Base-by-base conservation (phyloP, 2,797 vertebrate genomes). In the Helicolenus hilgendorfi region DNA sequence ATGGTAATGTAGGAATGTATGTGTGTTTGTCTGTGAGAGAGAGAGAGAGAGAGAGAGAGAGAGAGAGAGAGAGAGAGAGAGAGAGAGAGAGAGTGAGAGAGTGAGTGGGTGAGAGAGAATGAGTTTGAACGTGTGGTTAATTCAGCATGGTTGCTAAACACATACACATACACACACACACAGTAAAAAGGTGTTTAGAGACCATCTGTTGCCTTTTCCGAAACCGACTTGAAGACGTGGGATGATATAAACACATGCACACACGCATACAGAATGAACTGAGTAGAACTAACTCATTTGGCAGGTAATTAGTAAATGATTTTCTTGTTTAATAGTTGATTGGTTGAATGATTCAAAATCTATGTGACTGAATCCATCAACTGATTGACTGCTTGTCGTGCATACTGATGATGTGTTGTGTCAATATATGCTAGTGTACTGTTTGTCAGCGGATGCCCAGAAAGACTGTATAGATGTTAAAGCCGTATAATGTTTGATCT, bases 131-230 rank as follows among this genome's bases (percentile, higher is more conserved):
- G 13, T 41, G 14, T 38, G 13, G 38, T 41, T 41, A 41, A 14
- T 41, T 41, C 38, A 41, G 38, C 38, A 41, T 41, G 38, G 38
- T 41, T 41, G 38, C 38, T 41, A 41, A 14, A 41, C 13, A 41
- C 38, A 41, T 14, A 41, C 38, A 41, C 38, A 41, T 13, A 41
- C 27, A 27, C 27, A 27, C 27, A 27, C 27, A 27, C 27, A 27
- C 27, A 27, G 36, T 15, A 41, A 41, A 15, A 41, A 41, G 14
- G 59, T 59, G 58, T 67, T 81, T 20, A 79, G 41, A 73, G 36
- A 86, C 58, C 85, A 77, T 81, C 85, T 92, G 77, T 14, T 14
- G 38, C 59, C n/a, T 18, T 59, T 73, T 70, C n/a, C 22, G 24
- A 72, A 60, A 31, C n/a, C 14, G 59, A 85, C 84, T 64, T 79